phyloP scores from a whole-genome alignment of 2,113 vertebrate species.

The Ophiodon elongatus region DNA sequence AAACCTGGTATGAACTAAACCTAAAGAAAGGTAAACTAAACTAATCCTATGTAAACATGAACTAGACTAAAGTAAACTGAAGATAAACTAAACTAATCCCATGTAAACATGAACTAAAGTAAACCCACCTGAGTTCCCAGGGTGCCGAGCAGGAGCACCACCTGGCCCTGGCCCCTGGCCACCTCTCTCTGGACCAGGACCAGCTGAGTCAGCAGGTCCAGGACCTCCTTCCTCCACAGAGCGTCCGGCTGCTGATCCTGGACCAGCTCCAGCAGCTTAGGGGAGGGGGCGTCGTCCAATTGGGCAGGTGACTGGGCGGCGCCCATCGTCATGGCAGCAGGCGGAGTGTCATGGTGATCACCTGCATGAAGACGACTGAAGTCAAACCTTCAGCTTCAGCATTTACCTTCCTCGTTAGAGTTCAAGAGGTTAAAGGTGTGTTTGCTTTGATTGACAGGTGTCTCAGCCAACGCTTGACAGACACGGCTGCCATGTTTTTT shows the following conservation, averaged over 20 bases:
- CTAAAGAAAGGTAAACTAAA: neutral
- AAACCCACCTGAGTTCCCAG: conserved; percentile 41
- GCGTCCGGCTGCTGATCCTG: conserved; percentile 17
- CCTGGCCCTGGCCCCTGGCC: conserved; percentile 55
- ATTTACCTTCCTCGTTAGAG: neutral
- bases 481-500: neutral
- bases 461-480: neutral
- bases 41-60: neutral
- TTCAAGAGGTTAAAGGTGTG: no score
- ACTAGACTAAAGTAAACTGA: no score
- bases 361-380: conserved; percentile 65
- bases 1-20: neutral
- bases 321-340: conserved; percentile 38
- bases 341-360: conserved; percentile 37
- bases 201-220: conserved; percentile 63
- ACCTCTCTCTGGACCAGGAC: conserved; percentile 67
- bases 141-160: conserved; percentile 59
- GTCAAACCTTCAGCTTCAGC: conserved; percentile 56
- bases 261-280: conserved; percentile 4
- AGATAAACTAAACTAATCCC: neutral
- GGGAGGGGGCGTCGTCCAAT: neutral
- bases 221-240: conserved; percentile 47
- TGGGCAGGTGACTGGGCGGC: neutral
- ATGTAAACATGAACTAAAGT: no score
- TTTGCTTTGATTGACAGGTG: neutral